Conservation (phyloP, 92 coral and sea anemone species). For the Zoanthus gigantus region DNA sequence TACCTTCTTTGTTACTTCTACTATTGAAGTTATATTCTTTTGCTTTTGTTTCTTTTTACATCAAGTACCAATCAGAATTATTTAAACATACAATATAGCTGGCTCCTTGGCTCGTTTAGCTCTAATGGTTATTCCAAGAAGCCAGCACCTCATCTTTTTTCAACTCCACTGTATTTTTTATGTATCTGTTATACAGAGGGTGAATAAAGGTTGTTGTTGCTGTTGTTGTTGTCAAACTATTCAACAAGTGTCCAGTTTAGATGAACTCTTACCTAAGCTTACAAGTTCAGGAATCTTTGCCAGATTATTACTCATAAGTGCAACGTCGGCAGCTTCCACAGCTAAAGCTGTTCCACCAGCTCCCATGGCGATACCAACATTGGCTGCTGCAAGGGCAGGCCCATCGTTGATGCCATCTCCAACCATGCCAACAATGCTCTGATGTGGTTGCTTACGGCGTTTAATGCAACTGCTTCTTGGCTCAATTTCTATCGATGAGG, state of each 20-base stretch:
- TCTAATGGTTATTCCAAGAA: too few species aligned
- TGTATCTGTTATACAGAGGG: too few species aligned
- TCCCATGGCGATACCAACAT: slow-evolving; percentile 98
- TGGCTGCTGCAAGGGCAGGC: slow-evolving; percentile 97
- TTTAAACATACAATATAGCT: too few species aligned
- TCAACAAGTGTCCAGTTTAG: not conserved
- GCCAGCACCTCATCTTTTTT: too few species aligned
- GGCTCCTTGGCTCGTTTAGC: too few species aligned
- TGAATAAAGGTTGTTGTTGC: too few species aligned
- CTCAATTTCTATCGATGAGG: not conserved
- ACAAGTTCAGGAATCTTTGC: slow-evolving; percentile 95
- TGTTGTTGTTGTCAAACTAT: too few species aligned
- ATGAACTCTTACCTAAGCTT: slow-evolving; percentile 48
- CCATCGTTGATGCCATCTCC: slow-evolving; percentile 99
- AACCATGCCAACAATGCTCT: slow-evolving; percentile 91
- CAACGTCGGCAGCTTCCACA: slow-evolving; percentile 98
- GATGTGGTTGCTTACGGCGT: slow-evolving; percentile 11
- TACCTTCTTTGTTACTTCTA: too few species aligned
- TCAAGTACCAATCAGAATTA: too few species aligned
- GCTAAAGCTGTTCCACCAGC: slow-evolving; percentile 99
- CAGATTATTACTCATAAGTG: slow-evolving; percentile 95
- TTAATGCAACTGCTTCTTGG: slow-evolving; percentile 2
- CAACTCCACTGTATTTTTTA: too few species aligned
- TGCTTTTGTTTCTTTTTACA: too few species aligned
- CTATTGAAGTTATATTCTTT: too few species aligned